These are phyloP conservation scores for Lithophane leautieri DNA, from an alignment of 2,888 invertebrate species.

Conservation along the genomic window DNA sequence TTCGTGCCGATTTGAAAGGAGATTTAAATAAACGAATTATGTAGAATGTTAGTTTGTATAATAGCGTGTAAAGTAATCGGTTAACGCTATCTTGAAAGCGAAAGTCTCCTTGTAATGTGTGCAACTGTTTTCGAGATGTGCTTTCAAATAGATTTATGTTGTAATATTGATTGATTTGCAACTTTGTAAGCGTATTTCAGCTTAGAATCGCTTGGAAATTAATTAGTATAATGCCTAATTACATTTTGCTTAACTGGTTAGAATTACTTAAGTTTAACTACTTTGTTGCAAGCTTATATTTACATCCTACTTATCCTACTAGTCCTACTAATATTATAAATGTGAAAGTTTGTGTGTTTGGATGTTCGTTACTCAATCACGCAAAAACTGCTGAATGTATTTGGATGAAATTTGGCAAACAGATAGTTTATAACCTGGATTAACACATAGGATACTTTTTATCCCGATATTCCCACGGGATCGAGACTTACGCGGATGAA, in stretches of 20 bases:
- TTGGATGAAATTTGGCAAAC: too few species aligned
- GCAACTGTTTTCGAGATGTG: conserved; percentile 17
- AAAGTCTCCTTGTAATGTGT: conserved; percentile 28
- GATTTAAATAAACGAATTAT: conserved; percentile 14
- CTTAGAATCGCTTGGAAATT: neutral
- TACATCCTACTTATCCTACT: too few species aligned
- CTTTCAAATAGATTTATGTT: conserved; percentile 12
- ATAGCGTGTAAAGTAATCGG: conserved; percentile 29
- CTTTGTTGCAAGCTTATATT: neutral
- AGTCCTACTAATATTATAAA: too few species aligned
- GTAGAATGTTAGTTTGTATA: neutral
- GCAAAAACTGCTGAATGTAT: too few species aligned
- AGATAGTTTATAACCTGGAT: too few species aligned
- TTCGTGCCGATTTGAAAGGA: neutral
- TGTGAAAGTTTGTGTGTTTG: too few species aligned
- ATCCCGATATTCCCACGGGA: too few species aligned
- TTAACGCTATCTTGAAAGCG: conserved; percentile 22
- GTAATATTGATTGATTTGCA: conserved; percentile 23
- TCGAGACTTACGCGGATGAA: too few species aligned
- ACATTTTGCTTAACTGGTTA: neutral
- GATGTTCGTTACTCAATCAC: too few species aligned
- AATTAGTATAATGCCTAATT: conserved; percentile 11
- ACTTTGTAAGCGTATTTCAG: neutral
- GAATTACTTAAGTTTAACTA: neutral
- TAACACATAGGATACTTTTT: too few species aligned